phyloP scores from a whole-genome alignment of 2,888 invertebrate genomes.

The Phymatocera aterrima region DNA sequence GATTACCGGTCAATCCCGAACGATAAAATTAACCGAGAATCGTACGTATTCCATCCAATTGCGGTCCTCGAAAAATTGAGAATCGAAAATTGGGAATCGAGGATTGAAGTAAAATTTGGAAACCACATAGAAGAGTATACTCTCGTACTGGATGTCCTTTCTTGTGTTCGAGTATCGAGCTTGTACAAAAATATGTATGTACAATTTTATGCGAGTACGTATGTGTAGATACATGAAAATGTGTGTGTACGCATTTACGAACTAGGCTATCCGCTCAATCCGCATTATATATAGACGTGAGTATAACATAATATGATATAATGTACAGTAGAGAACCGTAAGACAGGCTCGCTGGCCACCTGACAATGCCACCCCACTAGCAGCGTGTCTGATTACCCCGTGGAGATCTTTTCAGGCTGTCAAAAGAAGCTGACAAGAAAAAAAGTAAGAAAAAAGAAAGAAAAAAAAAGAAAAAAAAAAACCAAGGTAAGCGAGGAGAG shows the following conservation, averaged over 20 bases:
- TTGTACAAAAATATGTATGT: too few relatives aligned
- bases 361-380: constrained; percentile 25
- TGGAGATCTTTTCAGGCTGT: constrained; percentile 14
- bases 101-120: too few relatives aligned
- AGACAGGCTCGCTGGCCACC: constrained; percentile 3
- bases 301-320: too few relatives aligned
- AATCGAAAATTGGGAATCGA: too few relatives aligned
- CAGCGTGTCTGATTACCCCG: constrained; percentile 23
- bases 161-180: too few relatives aligned
- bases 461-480: background rate
- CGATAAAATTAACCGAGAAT: too few relatives aligned
- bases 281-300: background rate
- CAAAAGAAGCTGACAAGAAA: background rate
- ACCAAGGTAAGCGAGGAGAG: background rate
- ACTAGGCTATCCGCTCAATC: background rate
- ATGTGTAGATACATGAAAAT: background rate
- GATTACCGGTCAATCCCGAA: too few relatives aligned
- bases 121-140: too few relatives aligned
- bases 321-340: background rate
- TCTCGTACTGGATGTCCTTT: too few relatives aligned
- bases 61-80: too few relatives aligned
- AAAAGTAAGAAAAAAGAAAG: background rate
- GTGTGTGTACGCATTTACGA: background rate
- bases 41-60: too few relatives aligned
- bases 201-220: too few relatives aligned